Evolutionary conservation across 64 coral and sea anemone genomes (phyloP).

Genomic region (Catalaphyllia jardinei): DNA sequence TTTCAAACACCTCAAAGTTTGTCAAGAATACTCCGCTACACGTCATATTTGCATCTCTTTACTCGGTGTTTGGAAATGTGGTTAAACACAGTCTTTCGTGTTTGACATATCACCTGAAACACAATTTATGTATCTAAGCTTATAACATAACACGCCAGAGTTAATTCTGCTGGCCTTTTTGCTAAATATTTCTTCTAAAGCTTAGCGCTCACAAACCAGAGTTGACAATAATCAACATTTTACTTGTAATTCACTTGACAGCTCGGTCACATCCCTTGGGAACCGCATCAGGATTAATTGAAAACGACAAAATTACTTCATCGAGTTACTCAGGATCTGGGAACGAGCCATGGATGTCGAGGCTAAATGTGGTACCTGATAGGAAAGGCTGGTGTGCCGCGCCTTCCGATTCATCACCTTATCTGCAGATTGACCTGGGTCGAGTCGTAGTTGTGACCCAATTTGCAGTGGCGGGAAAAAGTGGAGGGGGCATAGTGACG

Average conservation of each 20-base stretch:
- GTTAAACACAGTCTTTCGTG: no score
- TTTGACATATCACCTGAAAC: no score
- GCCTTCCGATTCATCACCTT: constrained; percentile 13
- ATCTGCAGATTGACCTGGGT: constrained; percentile 62
- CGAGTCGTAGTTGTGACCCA: constrained; percentile 47
- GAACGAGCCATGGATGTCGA: constrained; percentile 56
- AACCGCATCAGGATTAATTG: constrained; percentile 33
- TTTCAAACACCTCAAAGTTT: no score
- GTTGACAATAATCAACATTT: no score
- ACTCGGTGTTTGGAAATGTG: no score
- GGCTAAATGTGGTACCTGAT: constrained; percentile 15
- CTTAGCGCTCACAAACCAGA: no score
- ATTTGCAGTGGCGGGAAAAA: constrained; percentile 23
- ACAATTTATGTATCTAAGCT: no score
- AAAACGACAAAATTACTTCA: constrained; percentile 48
- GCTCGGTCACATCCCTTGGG: constrained; percentile 55
- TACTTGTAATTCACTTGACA: neutral
- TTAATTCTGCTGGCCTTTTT: no score
- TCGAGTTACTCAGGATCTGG: constrained; percentile 36
- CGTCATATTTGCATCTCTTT: no score
- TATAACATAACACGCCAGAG: no score
- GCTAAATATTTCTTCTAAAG: no score
- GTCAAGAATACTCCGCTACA: no score
- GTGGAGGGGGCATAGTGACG: constrained; percentile 39
- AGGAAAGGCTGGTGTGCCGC: constrained; percentile 68